A percentile compares a stretch with the other conserved stretches of the same genome.
Conservation (phyloP, 2,797 vertebrate genomes). For the Megaceryle alcyon region DNA sequence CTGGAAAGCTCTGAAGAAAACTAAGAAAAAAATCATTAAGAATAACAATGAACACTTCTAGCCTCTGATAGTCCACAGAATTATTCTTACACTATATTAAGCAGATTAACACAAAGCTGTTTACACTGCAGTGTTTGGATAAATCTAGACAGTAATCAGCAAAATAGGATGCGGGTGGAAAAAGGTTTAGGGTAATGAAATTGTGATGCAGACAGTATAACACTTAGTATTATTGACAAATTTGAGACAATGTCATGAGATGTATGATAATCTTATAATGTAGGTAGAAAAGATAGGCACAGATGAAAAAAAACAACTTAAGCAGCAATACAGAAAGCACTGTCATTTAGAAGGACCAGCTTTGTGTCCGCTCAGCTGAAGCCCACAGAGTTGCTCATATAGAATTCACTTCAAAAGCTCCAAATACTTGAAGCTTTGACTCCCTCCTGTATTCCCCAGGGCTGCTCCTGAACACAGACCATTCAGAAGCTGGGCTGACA, state of each 20-base stretch:
- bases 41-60: conserved; percentile 5
- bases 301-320: conserved; percentile 8
- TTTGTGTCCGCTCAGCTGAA: neutral
- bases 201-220: neutral
- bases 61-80: neutral
- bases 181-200: conserved; percentile 11
- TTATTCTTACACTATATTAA: conserved; percentile 23
- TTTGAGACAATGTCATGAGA: conserved; percentile 1
- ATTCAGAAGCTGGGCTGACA: neutral
- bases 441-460: neutral
- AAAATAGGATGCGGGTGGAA: neutral
- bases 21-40: neutral
- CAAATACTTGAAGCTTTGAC: neutral
- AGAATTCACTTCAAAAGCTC: neutral
- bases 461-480: neutral
- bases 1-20: neutral
- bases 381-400: neutral
- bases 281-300: neutral
- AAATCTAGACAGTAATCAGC: conserved; percentile 5
- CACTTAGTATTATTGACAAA: conserved; percentile 2
- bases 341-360: neutral
- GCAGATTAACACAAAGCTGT: neutral
- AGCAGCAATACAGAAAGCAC: neutral
- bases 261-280: conserved; percentile 4
- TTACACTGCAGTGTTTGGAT: conserved; percentile 17